Conservation (phyloP, 1,140 invertebrate genomes). For the Mercenaria mercenaria region DNA sequence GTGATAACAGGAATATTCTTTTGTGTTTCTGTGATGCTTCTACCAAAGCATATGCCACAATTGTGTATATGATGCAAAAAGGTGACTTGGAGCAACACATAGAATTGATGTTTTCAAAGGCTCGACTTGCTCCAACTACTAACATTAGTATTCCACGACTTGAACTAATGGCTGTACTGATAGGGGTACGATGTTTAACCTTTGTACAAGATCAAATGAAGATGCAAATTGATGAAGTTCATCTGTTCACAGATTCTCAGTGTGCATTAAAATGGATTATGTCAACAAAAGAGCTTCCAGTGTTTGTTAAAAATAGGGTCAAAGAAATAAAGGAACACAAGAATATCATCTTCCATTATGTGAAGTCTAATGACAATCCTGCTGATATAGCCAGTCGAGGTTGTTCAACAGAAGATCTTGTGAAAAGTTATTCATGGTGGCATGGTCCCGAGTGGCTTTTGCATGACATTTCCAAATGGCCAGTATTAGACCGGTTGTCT, state of each 20-base stretch:
- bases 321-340: too few species aligned
- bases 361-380: too few species aligned
- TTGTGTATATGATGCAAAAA: neutral
- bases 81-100: neutral
- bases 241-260: neutral
- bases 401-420: too few species aligned
- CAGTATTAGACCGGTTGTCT: too few species aligned
- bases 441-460: too few species aligned
- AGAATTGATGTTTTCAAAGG: neutral
- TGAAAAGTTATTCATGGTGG: too few species aligned
- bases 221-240: neutral
- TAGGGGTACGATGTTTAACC: neutral
- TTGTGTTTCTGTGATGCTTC: neutral
- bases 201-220: neutral
- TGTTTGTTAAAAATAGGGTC: too few species aligned
- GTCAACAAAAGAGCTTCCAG: neutral
- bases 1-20: neutral
- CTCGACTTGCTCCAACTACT: neutral
- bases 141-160: neutral
- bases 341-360: too few species aligned
- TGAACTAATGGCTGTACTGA: neutral
- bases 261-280: neutral
- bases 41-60: neutral
- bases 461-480: too few species aligned
- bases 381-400: too few species aligned